Evolutionary conservation across 2,888 invertebrate genomes (phyloP).

Genomic region (Tetragonisca angustula): DNA sequence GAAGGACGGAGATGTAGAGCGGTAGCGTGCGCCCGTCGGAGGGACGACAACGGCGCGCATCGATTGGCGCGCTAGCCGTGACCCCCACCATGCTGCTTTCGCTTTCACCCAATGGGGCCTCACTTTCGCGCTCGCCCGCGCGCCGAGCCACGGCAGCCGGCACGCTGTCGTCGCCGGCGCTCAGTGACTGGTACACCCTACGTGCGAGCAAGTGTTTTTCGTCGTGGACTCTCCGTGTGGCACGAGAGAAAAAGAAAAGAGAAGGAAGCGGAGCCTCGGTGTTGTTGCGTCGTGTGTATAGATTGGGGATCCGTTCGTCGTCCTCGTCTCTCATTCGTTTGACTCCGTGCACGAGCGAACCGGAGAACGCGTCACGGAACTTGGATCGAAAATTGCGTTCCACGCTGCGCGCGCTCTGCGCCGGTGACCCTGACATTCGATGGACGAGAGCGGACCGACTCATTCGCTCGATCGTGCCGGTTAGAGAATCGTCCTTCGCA

Average conservation of each 20-base stretch:
- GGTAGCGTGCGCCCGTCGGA: constrained; percentile 68
- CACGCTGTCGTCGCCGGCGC: constrained; percentile 74
- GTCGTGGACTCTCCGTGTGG: constrained; percentile 63
- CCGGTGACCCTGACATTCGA: constrained; percentile 79
- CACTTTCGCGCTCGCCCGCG: constrained; percentile 83
- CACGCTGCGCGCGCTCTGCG: constrained; percentile 68
- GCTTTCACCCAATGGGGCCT: constrained; percentile 84
- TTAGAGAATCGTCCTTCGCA: constrained; percentile 3
- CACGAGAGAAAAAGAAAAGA: constrained; percentile 52
- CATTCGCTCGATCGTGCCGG: constrained; percentile 45
- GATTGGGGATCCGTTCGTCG: constrained; percentile 3
- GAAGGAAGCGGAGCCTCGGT: constrained; percentile 53
- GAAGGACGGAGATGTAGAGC: constrained; percentile 47
- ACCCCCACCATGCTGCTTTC: constrained; percentile 84
- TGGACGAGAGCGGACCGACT: constrained; percentile 32
- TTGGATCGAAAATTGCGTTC: constrained; percentile 64
- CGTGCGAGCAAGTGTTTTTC: constrained; percentile 75
- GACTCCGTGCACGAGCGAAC: constrained; percentile 24
- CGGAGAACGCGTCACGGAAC: constrained; percentile 24
- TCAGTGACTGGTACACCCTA: constrained; percentile 79
- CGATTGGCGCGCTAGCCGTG: constrained; percentile 84
- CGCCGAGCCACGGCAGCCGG: constrained; percentile 77
- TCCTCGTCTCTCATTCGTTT: constrained; percentile 3
- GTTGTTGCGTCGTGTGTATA: constrained; percentile 10
- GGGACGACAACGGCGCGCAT: constrained; percentile 80